Conservation (phyloP, 53 echinoderm and acorn worm genomes). For the Holothuria scabra region DNA sequence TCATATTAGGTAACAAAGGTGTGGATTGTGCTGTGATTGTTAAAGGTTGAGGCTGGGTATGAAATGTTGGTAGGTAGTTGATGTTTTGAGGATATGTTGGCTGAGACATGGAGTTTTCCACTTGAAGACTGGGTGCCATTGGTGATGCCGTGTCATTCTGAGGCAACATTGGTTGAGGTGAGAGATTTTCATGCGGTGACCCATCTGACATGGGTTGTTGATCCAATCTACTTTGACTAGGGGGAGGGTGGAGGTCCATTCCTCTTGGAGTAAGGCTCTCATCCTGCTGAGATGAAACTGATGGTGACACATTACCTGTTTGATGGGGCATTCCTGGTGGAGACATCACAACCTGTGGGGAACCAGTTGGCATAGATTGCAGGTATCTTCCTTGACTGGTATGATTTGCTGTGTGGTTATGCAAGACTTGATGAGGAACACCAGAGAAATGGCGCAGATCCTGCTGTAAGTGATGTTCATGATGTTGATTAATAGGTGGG, state of each 20-base stretch:
- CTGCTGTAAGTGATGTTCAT: not conserved
- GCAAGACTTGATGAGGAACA: slow-evolving; percentile 9
- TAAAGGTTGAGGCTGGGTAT: slow-evolving; percentile 34
- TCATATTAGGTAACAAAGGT: slow-evolving; percentile 33
- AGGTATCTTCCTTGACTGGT: not conserved
- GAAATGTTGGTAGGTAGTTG: slow-evolving; percentile 27
- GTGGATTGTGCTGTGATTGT: slow-evolving; percentile 22
- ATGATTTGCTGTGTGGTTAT: slow-evolving; percentile 14
- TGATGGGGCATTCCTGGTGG: slow-evolving; percentile 13
- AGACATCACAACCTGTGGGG: not conserved
- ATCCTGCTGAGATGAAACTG: slow-evolving; percentile 3
- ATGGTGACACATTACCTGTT: not conserved
- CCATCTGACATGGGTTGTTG: slow-evolving; percentile 4
- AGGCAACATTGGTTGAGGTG: slow-evolving; percentile 27
- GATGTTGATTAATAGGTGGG: not conserved
- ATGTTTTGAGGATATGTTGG: slow-evolving; percentile 30
- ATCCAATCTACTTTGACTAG: not conserved
- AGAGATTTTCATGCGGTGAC: slow-evolving; percentile 11
- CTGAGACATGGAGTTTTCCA: slow-evolving; percentile 21
- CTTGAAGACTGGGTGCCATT: slow-evolving; percentile 25
- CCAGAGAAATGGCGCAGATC: slow-evolving; percentile 11
- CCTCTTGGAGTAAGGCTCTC: slow-evolving; percentile 8
- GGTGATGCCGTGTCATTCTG: slow-evolving; percentile 22
- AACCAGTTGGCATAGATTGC: not conserved
- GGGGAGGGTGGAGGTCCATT: not conserved